Base-by-base conservation (phyloP, 1,140 invertebrate genomes). In the Drosophila burlai region DNA sequence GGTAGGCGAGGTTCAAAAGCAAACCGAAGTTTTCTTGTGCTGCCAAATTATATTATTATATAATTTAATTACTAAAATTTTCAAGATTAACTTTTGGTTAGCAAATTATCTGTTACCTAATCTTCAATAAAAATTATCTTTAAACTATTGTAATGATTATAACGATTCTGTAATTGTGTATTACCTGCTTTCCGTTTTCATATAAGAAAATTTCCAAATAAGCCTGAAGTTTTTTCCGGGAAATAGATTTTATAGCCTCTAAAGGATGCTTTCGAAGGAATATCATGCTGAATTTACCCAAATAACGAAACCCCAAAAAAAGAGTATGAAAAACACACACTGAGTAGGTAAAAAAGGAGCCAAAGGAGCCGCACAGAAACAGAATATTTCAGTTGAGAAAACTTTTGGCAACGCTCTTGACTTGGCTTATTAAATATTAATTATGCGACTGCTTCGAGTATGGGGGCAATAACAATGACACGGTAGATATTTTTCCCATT, bases 341-440 rank as follows among this genome's bases (percentile, higher is more conserved):
- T 42, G 55, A 36, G 36, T 21, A 58, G 42, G 11, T 55, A 11
- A 76, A 50, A 49, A 55, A 31, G 29, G 7, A 34, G 46, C 2
- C 29, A 34, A 31, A 7, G 29, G 34, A 24, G 18, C 15, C 40
- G 26, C 29, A 34, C 18, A 11, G 55, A 40, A 57, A 71, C 52
- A 13, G 74, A 52, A 68, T 46, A 62, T 76, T 29, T 54, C 57
- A 46, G n/a, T 75, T 29, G 42, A 47, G 31, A 46, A 58, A 60
- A 73, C 60, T 80, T 74, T 79, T 67, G 43, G 54, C 46, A 60
- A 73, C 43, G 52, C 55, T 43, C 54, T 74, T 63, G 77, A 50
- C 81, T 72, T 58, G 29, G 64, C 85, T 85, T 90, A 84, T 90
- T 90, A 90, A 90, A 90, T 90, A 90, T 90, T 90, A 91, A 90